Conservation (phyloP, 2,888 invertebrate species). For the Lingula anatina region DNA sequence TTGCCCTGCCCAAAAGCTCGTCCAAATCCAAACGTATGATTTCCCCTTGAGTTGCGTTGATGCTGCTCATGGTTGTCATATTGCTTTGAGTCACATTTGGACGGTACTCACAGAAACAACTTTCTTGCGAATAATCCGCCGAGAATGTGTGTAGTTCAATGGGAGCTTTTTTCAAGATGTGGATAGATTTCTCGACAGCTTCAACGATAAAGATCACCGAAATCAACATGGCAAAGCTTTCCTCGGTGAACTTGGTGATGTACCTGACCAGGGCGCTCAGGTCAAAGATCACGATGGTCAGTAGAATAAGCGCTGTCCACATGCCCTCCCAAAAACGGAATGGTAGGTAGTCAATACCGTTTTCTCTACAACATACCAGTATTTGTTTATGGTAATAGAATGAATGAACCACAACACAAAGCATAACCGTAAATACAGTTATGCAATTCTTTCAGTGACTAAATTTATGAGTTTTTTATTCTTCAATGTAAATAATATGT, state of each 20-base stretch:
- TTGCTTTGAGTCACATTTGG: too few species aligned
- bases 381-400: background rate
- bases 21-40: conserved; percentile 10
- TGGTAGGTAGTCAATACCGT: conserved; percentile 88
- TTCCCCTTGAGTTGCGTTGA: conserved; percentile 5
- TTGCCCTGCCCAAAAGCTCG: too few species aligned
- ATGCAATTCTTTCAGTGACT: too few species aligned
- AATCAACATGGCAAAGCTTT: conserved; percentile 94
- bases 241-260: conserved; percentile 95
- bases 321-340: conserved; percentile 95
- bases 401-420: too few species aligned
- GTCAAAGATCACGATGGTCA: conserved; percentile 87
- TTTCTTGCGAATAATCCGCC: too few species aligned
- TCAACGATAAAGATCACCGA: conserved; percentile 97
- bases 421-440: too few species aligned
- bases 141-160: conserved; percentile 14
- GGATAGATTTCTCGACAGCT: conserved; percentile 88
- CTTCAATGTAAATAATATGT: too few species aligned
- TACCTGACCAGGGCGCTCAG: conserved; percentile 94
- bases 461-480: too few species aligned
- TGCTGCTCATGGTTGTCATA: too few species aligned
- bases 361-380: conserved; percentile 55
- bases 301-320: conserved; percentile 82
- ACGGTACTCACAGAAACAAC: too few species aligned
- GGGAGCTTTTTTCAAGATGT: conserved; percentile 39